Base-by-base conservation (phyloP, 2,113 vertebrate genomes). In the Brachypteracias leptosomus region DNA sequence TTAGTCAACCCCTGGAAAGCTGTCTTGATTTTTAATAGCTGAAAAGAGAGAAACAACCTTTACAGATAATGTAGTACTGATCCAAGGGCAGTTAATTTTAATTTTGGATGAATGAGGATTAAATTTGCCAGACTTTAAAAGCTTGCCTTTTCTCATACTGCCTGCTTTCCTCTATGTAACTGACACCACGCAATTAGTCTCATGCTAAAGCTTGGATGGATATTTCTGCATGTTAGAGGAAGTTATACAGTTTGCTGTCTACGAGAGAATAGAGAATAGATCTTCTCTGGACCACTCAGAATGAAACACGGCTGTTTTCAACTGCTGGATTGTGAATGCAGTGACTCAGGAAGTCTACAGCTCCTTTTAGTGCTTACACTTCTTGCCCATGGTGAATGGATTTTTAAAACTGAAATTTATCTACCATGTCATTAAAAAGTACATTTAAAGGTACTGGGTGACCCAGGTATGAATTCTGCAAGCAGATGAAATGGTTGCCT, bases 81-180 rank as follows among this genome's bases (percentile, higher is more conserved):
- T 93, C 67, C 90, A 93, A 90, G 18, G 66, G 83, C 63, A 83
- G 51, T 92, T 95, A 92, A 95, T 93, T 88, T 92, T 86, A 83
- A 62, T 51, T 90, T 55, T 47, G 35, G 59, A 88, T 86, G 68
- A 95, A 89, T 75, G 68, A 90, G 73, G 66, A 71, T 3, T 8
- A 55, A 55, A 86, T 84, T 55, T 86, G 61, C 83, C 90, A 96
- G 65, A 71, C 10, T 86, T 55, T 89, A 88, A 95, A 86, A 90
- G 55, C 65, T 80, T 90, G 51, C 13, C 35, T 88, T 71, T 77
- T 33, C 65, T 51, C 55, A 46, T 66, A n/a, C 51, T 86, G 67
- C 55, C 62, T 70, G 33, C n/a, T 66, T 80, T 70, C 31, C n/a
- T 80, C 31, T 20, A 2, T 71, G 79, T 67, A 93, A 93, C 59